Evolutionary conservation across 1,140 invertebrate species (phyloP), one percentile per base, ranked within the genome.

Genomic region (Agraylea sexmaculata): DNA sequence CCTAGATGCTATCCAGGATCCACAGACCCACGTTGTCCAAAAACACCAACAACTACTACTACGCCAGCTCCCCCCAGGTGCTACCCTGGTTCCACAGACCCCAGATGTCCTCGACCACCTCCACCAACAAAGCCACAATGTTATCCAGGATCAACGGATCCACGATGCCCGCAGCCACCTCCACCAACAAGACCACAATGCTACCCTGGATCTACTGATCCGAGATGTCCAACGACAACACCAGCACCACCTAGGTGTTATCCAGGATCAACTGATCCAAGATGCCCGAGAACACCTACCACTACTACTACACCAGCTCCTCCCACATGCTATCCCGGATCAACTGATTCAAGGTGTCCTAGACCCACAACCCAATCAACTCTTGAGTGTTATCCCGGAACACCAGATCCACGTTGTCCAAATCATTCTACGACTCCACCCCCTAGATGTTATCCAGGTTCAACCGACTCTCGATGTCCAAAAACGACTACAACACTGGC

Each of bases 201-300:
- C 32, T 64, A 53, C 28, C 58, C 61, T 2, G 63, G 63, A 21
- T 60, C 60, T 17, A 52, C 51, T 16, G 64, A 67, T 56, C 59
- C 62, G 4, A 57, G 59, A 15, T 66, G 62, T 20, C 19, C 22
- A 31, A 20, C 49, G 34, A n/a, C 52, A 42, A 39, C 22, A 27
- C 41, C 31, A 23, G 30, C 32, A 52, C 46, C 49, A 34, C 52
- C 52, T 6, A 37, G 42, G 1, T 68, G 64, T 43, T 62, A 54
- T 15, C 35, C 34, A 25, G 46, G 33, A 25, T 44, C 29, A 27
- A 31, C 21, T 29, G 32, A 34, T 17, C 3, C 12, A 18, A 12
- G 32, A 12, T 34, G 32, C 17, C 32, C 23, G 28, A 47, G 42
- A 18, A 49, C 51, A 3, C 49, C 39, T 10, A 53, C 61, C 51